phyloP scores from a whole-genome alignment of 2,113 vertebrate genomes.

The Polypterus senegalus region DNA sequence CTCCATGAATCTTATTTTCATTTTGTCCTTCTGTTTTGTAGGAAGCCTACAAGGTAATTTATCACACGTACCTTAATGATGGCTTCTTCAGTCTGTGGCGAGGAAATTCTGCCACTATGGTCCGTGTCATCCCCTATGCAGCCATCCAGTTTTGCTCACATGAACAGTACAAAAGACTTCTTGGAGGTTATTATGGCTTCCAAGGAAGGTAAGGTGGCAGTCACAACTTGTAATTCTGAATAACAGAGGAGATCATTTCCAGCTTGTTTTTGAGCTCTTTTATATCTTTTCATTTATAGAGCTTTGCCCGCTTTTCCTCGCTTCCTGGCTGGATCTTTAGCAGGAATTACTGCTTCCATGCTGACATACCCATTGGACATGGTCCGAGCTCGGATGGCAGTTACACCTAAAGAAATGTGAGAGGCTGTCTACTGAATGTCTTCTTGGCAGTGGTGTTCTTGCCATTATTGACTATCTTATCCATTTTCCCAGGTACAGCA shows the following conservation, averaged over 20 bases:
- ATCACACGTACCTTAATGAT: conserved; percentile 80
- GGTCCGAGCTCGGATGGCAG: conserved; percentile 94
- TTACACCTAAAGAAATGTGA: conserved; percentile 96
- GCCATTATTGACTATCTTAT: too few species aligned
- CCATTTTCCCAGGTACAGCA: conserved; percentile 72
- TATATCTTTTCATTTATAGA: conserved; percentile 36
- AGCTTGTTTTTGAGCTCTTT: background rate
- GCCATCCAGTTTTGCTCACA: conserved; percentile 96
- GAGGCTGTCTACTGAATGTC: conserved; percentile 18
- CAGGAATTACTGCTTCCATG: conserved; percentile 75
- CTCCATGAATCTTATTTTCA: too few species aligned
- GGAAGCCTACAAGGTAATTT: conserved; percentile 87
- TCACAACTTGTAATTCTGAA: too few species aligned
- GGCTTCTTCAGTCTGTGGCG: conserved; percentile 90
- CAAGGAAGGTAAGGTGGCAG: conserved; percentile 69
- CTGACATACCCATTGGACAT: conserved; percentile 92
- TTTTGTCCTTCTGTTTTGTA: conserved; percentile 25
- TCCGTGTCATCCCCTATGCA: conserved; percentile 85
- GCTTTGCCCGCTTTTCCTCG: conserved; percentile 76
- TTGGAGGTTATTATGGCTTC: conserved; percentile 79
- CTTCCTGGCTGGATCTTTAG: conserved; percentile 77
- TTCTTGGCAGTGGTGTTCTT: too few species aligned
- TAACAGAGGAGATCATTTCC: background rate
- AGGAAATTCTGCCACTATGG: conserved; percentile 96
- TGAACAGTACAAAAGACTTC: conserved; percentile 81